Evolutionary conservation across 2,113 vertebrate species (phyloP).

Genomic region (Synchiropus splendidus): DNA sequence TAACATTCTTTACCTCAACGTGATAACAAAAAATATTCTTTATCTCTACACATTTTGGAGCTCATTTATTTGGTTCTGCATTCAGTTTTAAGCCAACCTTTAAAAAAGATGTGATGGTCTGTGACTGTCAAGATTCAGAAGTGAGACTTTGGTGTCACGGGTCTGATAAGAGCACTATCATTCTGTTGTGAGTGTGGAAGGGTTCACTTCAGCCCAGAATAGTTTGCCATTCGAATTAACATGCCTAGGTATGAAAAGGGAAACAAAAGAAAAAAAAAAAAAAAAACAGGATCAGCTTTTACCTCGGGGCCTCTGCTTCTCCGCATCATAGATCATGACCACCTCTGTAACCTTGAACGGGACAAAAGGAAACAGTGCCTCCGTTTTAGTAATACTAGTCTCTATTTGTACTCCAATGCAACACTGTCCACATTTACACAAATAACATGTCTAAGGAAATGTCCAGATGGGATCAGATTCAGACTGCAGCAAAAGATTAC

Average conservation of each 20-base stretch:
- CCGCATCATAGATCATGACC: slow-evolving; percentile 99
- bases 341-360: slow-evolving; percentile 95
- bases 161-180: too few species aligned
- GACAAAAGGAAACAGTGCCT: slow-evolving; percentile 57
- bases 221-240: slow-evolving; percentile 94
- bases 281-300: slow-evolving; percentile 89
- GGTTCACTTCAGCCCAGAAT: slow-evolving; percentile 72
- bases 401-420: slow-evolving; percentile 20
- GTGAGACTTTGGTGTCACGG: too few species aligned
- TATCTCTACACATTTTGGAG: too few species aligned
- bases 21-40: too few species aligned
- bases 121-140: too few species aligned
- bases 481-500: too few species aligned
- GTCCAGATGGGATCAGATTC: neutral
- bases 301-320: slow-evolving; percentile 99
- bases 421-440: slow-evolving; percentile 22
- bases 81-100: too few species aligned
- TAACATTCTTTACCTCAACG: too few species aligned
- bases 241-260: slow-evolving; percentile 54
- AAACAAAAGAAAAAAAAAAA: slow-evolving; percentile 65
- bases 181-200: too few species aligned
- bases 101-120: too few species aligned
- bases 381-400: slow-evolving; percentile 41
- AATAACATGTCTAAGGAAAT: slow-evolving; percentile 11
- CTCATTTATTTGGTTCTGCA: too few species aligned